Conservation (phyloP, 2,888 invertebrate species). For the Erynnis tages region DNA sequence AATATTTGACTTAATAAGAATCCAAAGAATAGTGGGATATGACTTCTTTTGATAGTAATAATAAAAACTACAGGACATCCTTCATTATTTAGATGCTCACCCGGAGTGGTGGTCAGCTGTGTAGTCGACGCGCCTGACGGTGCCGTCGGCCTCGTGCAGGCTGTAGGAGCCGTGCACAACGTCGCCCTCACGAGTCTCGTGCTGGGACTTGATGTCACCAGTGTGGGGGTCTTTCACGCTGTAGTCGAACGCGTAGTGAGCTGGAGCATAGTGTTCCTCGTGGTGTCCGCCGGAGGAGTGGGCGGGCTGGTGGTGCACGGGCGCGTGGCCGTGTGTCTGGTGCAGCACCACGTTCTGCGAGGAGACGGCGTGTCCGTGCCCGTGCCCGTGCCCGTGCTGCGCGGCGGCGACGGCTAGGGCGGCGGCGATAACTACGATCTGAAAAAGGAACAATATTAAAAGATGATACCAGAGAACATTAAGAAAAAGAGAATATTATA, state of each 20-base stretch:
- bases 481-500: too few species aligned
- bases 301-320: slow-evolving; percentile 51
- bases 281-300: slow-evolving; percentile 41
- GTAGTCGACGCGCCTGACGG: slow-evolving; percentile 53
- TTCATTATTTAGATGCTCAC: too few species aligned
- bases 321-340: neutral
- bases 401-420: neutral
- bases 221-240: slow-evolving; percentile 68
- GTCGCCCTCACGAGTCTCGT: slow-evolving; percentile 48
- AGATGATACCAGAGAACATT: neutral
- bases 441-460: neutral
- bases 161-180: slow-evolving; percentile 74
- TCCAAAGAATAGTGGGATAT: too few species aligned
- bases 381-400: neutral
- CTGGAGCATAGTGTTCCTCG: slow-evolving; percentile 41
- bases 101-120: slow-evolving; percentile 11
- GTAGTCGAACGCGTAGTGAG: slow-evolving; percentile 59
- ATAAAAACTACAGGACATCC: too few species aligned
- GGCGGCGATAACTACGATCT: too few species aligned
- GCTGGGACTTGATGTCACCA: slow-evolving; percentile 74
- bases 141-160: slow-evolving; percentile 79
- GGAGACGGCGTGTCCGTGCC: neutral
- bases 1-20: too few species aligned
- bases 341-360: neutral
- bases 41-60: too few species aligned